Evolutionary conservation across 2,888 invertebrate genomes (phyloP).

Genomic region (Griposia aprilina): DNA sequence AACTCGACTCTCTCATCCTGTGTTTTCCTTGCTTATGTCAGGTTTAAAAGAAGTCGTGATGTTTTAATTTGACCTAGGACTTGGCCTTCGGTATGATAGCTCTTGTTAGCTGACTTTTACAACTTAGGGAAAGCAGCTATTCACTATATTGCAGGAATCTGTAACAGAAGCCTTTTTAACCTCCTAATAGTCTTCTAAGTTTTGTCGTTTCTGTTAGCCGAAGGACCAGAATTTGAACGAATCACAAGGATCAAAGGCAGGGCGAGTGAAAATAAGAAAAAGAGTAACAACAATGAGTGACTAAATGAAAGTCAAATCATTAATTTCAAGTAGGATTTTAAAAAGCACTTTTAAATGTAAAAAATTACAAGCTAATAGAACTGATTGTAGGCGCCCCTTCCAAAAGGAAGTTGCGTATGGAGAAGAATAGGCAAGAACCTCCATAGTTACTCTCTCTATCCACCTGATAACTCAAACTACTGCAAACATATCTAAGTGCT

Average conservation of each 20-base stretch:
- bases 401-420: too few relatives aligned
- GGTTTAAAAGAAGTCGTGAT: conserved; percentile 33
- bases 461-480: neutral
- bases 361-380: too few relatives aligned
- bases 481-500: conserved; percentile 6
- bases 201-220: neutral
- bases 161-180: neutral
- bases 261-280: neutral
- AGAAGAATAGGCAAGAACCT: too few relatives aligned
- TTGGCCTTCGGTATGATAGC: conserved; percentile 13
- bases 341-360: too few relatives aligned
- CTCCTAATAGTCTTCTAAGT: neutral
- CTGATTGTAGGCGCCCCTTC: too few relatives aligned
- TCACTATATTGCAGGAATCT: neutral
- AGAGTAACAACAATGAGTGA: neutral
- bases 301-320: neutral
- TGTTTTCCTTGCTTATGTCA: conserved; percentile 35
- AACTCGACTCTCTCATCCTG: conserved; percentile 53
- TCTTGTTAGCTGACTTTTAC: neutral
- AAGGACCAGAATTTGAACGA: neutral
- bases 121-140: neutral
- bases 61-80: conserved; percentile 20
- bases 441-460: neutral
- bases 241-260: neutral
- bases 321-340: too few relatives aligned